A percentile compares a stretch with the other conserved stretches of the same genome.
Evolutionary conservation across 2,113 vertebrate genomes (phyloP).

Genomic region (Columba livia): DNA sequence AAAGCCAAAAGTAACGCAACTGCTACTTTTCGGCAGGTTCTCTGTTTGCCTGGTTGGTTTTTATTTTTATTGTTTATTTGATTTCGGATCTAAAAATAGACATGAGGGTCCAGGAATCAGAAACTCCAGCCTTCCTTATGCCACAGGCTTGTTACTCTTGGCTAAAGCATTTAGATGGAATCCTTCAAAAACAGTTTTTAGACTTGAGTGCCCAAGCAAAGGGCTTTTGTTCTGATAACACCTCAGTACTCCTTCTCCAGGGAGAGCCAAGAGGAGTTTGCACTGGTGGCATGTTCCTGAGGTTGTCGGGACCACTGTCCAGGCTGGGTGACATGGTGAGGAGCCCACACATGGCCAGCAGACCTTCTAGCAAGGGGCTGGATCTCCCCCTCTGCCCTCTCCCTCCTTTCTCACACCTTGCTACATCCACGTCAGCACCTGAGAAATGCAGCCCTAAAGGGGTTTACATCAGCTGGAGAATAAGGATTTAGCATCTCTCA

Average conservation of each 20-base stretch:
- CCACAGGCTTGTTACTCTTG: conserved; percentile 27
- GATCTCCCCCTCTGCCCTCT: neutral
- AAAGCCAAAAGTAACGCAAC: neutral
- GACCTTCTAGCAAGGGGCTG: neutral
- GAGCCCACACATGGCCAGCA: fast-evolving
- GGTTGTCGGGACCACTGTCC: fast-evolving
- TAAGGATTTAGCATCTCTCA: neutral
- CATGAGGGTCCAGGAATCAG: neutral
- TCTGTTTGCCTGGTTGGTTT: neutral
- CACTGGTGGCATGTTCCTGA: neutral
- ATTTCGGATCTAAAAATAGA: conserved; percentile 39
- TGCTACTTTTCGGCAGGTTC: neutral
- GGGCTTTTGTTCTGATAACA: neutral
- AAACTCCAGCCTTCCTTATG: conserved; percentile 11
- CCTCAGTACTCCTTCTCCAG: neutral
- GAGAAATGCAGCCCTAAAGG: fast-evolving
- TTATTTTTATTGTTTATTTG: conserved; percentile 26
- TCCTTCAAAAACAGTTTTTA: neutral
- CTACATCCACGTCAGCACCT: neutral
- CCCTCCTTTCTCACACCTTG: neutral
- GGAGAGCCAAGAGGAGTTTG: neutral
- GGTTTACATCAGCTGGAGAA: neutral
- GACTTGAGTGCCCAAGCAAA: neutral
- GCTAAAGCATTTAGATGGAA: neutral
- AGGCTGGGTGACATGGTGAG: neutral